Conservation (phyloP, 2,797 vertebrate species). For the Urocyon cinereoargenteus region DNA sequence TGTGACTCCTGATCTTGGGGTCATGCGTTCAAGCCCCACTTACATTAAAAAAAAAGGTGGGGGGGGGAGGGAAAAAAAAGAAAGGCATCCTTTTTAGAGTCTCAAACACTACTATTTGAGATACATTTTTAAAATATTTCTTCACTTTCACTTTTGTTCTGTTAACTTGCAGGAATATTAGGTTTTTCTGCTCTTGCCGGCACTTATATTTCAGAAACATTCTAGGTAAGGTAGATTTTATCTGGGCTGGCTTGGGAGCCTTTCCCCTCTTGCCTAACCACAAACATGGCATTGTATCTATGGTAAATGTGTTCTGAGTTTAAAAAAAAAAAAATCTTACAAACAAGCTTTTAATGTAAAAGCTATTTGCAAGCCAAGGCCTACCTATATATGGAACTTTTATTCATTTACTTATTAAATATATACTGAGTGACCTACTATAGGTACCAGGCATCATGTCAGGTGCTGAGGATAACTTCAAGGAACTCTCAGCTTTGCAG, state of each 20-base stretch:
- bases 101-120: neutral
- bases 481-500: neutral
- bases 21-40: neutral
- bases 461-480: neutral
- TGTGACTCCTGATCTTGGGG: neutral
- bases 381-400: neutral
- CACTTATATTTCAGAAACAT: neutral
- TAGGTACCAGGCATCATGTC: neutral
- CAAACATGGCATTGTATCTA: neutral
- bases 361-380: neutral
- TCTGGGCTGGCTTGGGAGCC: neutral
- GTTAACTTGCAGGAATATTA: neutral
- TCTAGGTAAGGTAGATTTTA: neutral
- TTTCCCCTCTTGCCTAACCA: neutral
- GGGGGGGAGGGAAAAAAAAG: neutral
- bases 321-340: neutral
- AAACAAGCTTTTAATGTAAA: neutral
- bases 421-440: neutral
- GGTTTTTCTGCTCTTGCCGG: neutral
- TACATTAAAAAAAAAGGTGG: neutral
- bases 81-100: neutral
- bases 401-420: constrained; percentile 11
- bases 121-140: neutral
- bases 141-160: constrained; percentile 17
- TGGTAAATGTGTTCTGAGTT: constrained; percentile 5